A percentile compares a stretch with the other conserved stretches of the same genome.
These are phyloP conservation scores for Steatornis caripensis DNA, from an alignment of 2,113 vertebrate genomes.

Conservation along the genomic window DNA sequence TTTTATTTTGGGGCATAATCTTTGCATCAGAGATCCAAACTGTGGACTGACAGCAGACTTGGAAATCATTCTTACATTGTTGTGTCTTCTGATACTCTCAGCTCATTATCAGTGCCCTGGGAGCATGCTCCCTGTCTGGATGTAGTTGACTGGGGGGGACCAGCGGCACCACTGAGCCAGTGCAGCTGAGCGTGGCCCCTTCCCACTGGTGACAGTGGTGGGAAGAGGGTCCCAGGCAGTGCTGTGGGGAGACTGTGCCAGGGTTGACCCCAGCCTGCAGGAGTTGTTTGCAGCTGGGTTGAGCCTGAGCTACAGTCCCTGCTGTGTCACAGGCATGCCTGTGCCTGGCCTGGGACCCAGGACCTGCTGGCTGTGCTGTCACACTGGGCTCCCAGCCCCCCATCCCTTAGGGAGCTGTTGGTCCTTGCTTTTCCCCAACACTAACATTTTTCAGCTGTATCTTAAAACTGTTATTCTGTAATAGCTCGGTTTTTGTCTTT, in stretches of 20 bases:
- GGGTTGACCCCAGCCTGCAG: background rate
- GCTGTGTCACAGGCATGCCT: background rate
- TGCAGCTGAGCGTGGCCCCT: background rate
- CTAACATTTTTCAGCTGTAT: background rate
- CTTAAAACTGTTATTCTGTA: background rate
- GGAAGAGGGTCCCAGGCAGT: background rate
- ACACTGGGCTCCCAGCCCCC: background rate
- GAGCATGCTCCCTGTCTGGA: accelerated
- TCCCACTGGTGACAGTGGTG: background rate
- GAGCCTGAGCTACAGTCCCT: accelerated
- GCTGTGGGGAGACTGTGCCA: accelerated
- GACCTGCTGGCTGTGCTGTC: background rate
- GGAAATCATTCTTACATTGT: background rate
- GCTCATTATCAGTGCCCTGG: accelerated
- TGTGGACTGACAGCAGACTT: background rate
- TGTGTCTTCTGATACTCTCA: background rate
- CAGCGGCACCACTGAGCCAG: no score
- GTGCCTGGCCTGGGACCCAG: background rate
- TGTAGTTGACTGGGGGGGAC: background rate
- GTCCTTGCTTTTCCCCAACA: background rate
- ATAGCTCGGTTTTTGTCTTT: background rate
- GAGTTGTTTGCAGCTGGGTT: background rate
- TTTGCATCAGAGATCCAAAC: background rate
- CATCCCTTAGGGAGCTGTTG: background rate
- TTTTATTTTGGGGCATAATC: background rate